Conservation (phyloP, 2,113 vertebrate genomes). For the Oreochromis tanganicae region DNA sequence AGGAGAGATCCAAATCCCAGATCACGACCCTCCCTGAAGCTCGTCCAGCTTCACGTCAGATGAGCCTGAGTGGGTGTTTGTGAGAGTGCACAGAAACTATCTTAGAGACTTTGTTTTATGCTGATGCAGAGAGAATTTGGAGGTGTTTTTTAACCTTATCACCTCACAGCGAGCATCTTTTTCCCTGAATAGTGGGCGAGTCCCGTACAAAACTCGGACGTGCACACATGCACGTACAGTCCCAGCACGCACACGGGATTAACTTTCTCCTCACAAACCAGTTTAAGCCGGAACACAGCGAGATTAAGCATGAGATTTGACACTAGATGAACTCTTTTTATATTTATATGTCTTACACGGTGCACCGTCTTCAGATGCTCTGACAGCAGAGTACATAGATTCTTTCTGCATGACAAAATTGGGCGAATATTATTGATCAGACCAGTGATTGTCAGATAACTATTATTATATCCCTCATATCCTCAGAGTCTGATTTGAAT, state of each 20-base stretch:
- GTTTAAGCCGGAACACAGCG: slow-evolving; percentile 29
- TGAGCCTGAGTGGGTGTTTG: slow-evolving; percentile 7
- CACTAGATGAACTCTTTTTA: slow-evolving; percentile 40
- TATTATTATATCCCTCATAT: background rate
- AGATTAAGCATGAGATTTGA: slow-evolving; percentile 61
- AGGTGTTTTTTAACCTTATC: background rate
- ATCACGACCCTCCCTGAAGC: slow-evolving; percentile 39
- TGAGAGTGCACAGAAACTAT: background rate
- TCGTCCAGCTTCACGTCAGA: slow-evolving; percentile 9
- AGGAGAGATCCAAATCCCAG: slow-evolving; percentile 46
- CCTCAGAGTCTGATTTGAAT: background rate
- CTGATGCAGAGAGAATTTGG: background rate
- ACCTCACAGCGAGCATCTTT: background rate
- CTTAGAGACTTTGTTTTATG: background rate
- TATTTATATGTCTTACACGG: slow-evolving; percentile 25
- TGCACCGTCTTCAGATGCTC: background rate
- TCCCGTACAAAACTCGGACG: background rate
- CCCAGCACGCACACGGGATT: slow-evolving; percentile 47
- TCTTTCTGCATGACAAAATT: background rate
- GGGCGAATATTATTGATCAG: background rate
- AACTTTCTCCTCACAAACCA: slow-evolving; percentile 44
- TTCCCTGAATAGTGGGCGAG: background rate
- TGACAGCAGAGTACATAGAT: background rate
- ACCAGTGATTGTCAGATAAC: background rate
- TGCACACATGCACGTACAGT: background rate